These are phyloP conservation scores for Epizoanthus fatuus DNA, from an alignment of 92 coral and sea anemone species.

Conservation along the genomic window DNA sequence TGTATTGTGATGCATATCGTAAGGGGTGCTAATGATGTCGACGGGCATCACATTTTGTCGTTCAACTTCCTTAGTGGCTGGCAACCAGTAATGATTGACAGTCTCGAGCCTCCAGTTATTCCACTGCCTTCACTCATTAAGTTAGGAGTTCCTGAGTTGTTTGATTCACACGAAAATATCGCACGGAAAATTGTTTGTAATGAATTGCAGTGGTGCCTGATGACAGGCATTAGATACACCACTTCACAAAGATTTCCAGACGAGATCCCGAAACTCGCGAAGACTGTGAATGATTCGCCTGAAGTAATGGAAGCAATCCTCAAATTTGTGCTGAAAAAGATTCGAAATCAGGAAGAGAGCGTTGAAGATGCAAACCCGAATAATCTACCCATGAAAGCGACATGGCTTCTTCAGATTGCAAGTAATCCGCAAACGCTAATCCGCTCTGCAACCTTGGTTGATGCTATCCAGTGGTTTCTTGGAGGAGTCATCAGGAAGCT, in stretches of 20 bases:
- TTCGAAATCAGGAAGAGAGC: slow-evolving; percentile 27
- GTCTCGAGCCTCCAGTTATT: slow-evolving; percentile 50
- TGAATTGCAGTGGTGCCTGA: slow-evolving; percentile 61
- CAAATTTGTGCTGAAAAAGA: slow-evolving; percentile 48
- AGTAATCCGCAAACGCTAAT: slow-evolving; percentile 50
- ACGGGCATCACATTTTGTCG: slow-evolving; percentile 14
- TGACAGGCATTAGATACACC: slow-evolving; percentile 44
- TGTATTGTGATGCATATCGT: slow-evolving; percentile 50
- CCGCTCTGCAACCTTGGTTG: slow-evolving; percentile 37
- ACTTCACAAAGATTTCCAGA: background rate
- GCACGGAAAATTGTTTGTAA: slow-evolving; percentile 42
- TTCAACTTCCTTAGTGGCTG: slow-evolving; percentile 47
- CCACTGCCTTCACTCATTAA: slow-evolving; percentile 35
- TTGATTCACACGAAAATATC: slow-evolving; percentile 18
- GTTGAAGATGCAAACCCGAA: slow-evolving; percentile 24
- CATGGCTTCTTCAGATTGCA: slow-evolving; percentile 58
- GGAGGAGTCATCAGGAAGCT: slow-evolving; percentile 39
- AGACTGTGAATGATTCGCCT: background rate
- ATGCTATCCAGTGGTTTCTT: slow-evolving; percentile 40
- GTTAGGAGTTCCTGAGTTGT: slow-evolving; percentile 11
- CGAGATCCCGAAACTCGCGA: background rate
- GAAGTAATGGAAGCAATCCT: slow-evolving; percentile 46
- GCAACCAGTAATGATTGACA: slow-evolving; percentile 52
- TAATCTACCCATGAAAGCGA: slow-evolving; percentile 13
- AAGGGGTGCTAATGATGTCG: slow-evolving; percentile 19